Percentiles rank a stretch among this genome's conserved stretches.
phyloP scores from a whole-genome alignment of 1,140 invertebrate genomes.

The Bombyx mandarina region DNA sequence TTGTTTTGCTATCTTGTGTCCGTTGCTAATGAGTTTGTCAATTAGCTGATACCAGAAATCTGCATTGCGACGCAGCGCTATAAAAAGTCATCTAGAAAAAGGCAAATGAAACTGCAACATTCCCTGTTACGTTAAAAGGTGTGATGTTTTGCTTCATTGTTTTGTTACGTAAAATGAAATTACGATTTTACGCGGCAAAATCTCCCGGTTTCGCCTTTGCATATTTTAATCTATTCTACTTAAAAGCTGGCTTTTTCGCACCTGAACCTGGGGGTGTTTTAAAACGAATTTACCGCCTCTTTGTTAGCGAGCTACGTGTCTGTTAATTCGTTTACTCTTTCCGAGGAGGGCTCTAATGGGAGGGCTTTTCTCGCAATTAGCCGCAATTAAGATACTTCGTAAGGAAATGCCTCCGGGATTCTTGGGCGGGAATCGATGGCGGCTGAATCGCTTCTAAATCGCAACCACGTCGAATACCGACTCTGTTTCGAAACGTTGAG shows the following conservation, averaged over 20 bases:
- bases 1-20: no score
- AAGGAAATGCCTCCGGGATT: conserved; percentile 25
- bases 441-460: conserved; percentile 16
- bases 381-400: conserved; percentile 57
- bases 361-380: conserved; percentile 60
- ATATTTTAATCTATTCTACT: conserved; percentile 55
- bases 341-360: conserved; percentile 44
- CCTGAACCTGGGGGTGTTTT: conserved; percentile 51
- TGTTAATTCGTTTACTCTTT: conserved; percentile 65
- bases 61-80: conserved; percentile 24
- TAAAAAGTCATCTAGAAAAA: conserved; percentile 18
- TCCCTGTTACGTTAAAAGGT: conserved; percentile 5
- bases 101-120: conserved; percentile 2
- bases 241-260: conserved; percentile 57
- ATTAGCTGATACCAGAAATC: conserved; percentile 34
- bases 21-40: conserved; percentile 41
- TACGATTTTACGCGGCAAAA: conserved; percentile 16
- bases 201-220: conserved; percentile 12
- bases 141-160: conserved; percentile 6
- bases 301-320: conserved; percentile 43
- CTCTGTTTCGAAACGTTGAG: conserved; percentile 1
- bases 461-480: conserved; percentile 15
- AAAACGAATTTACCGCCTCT: conserved; percentile 56
- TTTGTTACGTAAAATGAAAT: conserved; percentile 14
- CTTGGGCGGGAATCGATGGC: conserved; percentile 16